Percentiles rank a stretch among this genome's conserved stretches.
Conservation (phyloP, 2,113 vertebrate species). For the Jacana jacana region DNA sequence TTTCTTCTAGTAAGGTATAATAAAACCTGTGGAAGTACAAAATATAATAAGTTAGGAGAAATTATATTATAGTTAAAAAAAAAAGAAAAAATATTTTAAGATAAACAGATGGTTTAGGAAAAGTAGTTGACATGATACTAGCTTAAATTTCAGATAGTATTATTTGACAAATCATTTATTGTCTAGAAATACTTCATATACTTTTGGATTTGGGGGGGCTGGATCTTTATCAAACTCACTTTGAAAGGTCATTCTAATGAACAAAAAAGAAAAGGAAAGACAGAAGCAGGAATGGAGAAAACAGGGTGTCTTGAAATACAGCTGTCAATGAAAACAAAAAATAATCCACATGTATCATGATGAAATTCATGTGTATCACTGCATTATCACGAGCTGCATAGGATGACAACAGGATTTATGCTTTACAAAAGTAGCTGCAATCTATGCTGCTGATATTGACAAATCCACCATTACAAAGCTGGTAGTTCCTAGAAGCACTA, state of each 20-base stretch:
- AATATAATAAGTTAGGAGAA: background rate
- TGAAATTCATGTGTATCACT: background rate
- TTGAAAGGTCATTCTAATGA: background rate
- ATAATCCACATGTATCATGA: rapidly evolving
- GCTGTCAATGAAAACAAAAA: no score
- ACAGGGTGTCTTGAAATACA: background rate
- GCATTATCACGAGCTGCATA: background rate
- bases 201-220: background rate
- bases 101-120: background rate
- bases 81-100: background rate
- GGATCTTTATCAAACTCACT: background rate
- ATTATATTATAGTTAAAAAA: background rate
- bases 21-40: background rate
- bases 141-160: background rate
- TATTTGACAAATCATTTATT: background rate
- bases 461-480: background rate
- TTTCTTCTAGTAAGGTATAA: background rate
- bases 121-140: background rate
- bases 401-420: background rate
- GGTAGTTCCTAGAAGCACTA: background rate
- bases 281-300: rapidly evolving
- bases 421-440: background rate
- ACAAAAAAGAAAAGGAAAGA: background rate
- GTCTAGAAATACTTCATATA: background rate
- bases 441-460: background rate